A percentile compares a stretch with the other conserved stretches of the same genome.
phyloP scores from a whole-genome alignment of 2,888 invertebrate genomes.

The Polydrusus pterygomalis region DNA sequence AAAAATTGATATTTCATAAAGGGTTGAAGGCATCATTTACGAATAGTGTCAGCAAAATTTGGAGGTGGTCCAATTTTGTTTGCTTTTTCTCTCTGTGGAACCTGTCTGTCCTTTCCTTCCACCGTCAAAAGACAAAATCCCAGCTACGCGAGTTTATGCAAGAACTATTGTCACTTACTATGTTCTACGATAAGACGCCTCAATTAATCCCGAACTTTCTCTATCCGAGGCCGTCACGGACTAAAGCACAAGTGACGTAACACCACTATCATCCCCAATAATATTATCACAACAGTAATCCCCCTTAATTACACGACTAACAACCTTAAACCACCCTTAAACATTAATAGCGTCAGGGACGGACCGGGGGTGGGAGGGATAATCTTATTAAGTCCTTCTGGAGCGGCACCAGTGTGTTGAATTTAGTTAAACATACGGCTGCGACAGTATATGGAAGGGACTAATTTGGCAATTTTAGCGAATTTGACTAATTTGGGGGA shows the following conservation, averaged over 20 bases:
- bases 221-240: slow-evolving; percentile 34
- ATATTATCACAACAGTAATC: slow-evolving; percentile 58
- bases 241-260: slow-evolving; percentile 52
- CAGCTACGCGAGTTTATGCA: too few relatives aligned
- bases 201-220: not conserved
- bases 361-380: slow-evolving; percentile 46
- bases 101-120: too few relatives aligned
- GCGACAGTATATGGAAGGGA: slow-evolving; percentile 33
- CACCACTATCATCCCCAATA: slow-evolving; percentile 57
- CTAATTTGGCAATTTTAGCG: slow-evolving; percentile 20
- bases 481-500: slow-evolving; percentile 20
- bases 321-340: slow-evolving; percentile 60
- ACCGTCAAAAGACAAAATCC: too few relatives aligned
- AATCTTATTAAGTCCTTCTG: slow-evolving; percentile 54
- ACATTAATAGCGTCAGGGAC: slow-evolving; percentile 56
- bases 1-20: too few relatives aligned
- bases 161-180: too few relatives aligned
- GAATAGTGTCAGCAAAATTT: too few relatives aligned
- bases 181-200: too few relatives aligned
- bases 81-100: too few relatives aligned
- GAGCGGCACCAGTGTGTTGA: slow-evolving; percentile 48
- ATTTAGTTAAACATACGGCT: slow-evolving; percentile 47
- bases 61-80: too few relatives aligned
- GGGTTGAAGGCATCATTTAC: too few relatives aligned
- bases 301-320: slow-evolving; percentile 59